Percentiles rank a stretch among this genome's conserved stretches.
Conservation (phyloP, 2,113 vertebrate genomes). For the Hypomesus transpacificus region DNA sequence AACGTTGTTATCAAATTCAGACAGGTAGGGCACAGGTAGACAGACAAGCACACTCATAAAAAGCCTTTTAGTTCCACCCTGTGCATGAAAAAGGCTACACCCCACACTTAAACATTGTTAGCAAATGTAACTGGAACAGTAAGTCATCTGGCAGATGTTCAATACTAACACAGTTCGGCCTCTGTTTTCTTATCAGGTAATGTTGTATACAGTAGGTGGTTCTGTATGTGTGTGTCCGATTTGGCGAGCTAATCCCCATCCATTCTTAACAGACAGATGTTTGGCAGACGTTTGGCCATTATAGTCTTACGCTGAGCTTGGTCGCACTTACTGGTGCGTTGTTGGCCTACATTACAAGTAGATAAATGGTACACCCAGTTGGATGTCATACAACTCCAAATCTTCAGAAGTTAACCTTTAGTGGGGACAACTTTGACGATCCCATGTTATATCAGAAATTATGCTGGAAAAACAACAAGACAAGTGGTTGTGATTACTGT, state of each 20-base stretch:
- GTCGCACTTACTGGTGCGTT: not conserved
- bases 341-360: constrained; percentile 12
- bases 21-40: too few relatives aligned
- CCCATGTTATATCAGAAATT: too few relatives aligned
- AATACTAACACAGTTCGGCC: not conserved
- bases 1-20: not conserved
- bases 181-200: not conserved
- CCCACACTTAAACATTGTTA: constrained; percentile 15
- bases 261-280: not conserved
- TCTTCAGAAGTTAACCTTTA: too few relatives aligned
- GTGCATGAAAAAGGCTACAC: too few relatives aligned
- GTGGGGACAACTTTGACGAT: too few relatives aligned
- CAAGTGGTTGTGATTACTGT: too few relatives aligned
- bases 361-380: not conserved
- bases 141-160: not conserved
- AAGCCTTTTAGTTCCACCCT: too few relatives aligned
- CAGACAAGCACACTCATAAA: too few relatives aligned
- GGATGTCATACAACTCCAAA: not conserved
- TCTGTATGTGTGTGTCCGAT: constrained; percentile 3
- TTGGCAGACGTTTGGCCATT: not conserved
- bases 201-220: not conserved
- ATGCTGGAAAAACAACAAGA: too few relatives aligned
- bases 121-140: constrained; percentile 15
- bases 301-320: constrained; percentile 3
- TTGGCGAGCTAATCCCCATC: not conserved